Evolutionary conservation across 2,888 invertebrate species (phyloP), one percentile per base, ranked within the genome.

Genomic region (Tromatobia lineatoria): DNA sequence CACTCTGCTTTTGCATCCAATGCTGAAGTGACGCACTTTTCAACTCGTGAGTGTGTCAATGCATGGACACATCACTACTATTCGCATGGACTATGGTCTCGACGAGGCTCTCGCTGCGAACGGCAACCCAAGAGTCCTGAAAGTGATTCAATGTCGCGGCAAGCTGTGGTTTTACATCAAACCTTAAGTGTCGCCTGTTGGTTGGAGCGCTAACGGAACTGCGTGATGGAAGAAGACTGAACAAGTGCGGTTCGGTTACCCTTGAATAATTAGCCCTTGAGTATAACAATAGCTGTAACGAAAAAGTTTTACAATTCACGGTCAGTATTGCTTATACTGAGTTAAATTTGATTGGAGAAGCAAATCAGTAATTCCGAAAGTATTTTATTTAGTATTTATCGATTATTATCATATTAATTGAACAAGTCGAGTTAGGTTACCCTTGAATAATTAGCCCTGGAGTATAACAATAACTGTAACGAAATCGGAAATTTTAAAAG

Each of bases 121-220:
- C 87, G 64, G 57, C 59, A 42, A 75, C 85, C 70, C 64, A 85
- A 90, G 89, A 78, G 88, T 85, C 84, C 87, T 88, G 83, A 82
- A 83, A 87, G 87, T 88, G 88, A 89, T 90, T 90, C 88, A 85
- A 86, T 90, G 91, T 93, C 93, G 90, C 87, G 88, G 90, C 92
- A 92, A 91, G 92, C 92, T 92, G 93, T 85, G 93, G 93, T 92
- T 91, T 92, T 89, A 89, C 90, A 90, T 90, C 88, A 88, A 89
- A 87, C 86, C 88, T 91, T 89, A 89, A 91, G 91, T 90, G 88
- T 64, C 82, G 80, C 50, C 71, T 64, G 42, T 64, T 57, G 74
- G 64, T 42, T 76, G 38, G 66, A 79, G 61, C 69, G 42, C 45
- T 25, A 69, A 83, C 57, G 73, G 73, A 67, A 70, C 38, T 20